Base-by-base conservation (phyloP, 2,888 invertebrate genomes). In the Stenichneumon culpator region DNA sequence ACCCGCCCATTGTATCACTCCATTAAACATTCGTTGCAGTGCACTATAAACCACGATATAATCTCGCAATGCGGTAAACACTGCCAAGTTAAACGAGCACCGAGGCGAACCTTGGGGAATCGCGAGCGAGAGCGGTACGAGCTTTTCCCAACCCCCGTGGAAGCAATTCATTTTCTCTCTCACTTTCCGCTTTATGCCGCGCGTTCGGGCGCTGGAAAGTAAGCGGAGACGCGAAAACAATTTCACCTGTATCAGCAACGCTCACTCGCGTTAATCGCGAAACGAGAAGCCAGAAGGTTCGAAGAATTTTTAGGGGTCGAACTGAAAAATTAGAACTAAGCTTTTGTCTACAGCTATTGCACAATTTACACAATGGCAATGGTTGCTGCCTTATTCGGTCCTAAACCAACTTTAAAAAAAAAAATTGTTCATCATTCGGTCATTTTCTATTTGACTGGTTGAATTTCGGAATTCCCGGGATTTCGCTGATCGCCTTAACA, bases 21-120 rank as follows among this genome's bases (percentile, higher is more conserved):
- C 92, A 92, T 93, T 93, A 92, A 93, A 91, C 92, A 93, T 91
- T 92, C 90, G 90, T 90, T 91, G 91, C 91, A 90, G 89, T 89
- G 89, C 88, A 89, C 92, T 90, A 92, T 92, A 92, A 92, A 91
- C 90, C 90, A 91, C 88, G 90, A 92, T 92, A 92, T 91, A 92
- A 92, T 90, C 90, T 92, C 90, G 89, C 92, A 91, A 92, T 92
- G 92, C 93, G 91, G 92, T 93, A 93, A 93, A 92, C 92, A 93
- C 86, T 88, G 89, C 88, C 89, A 92, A 90, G 92, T 90, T 91
- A 88, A 92, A 90, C 91, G 89, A 90, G 88, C 89, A 73, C 89
- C 84, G 70, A 28, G 65, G 79, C 79, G 50, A 82, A 63, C 82
- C 82, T 85, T 79, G 44, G 82, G 85, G 85, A 82, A 14, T 79